A percentile compares a stretch with the other conserved stretches of the same genome.
Evolutionary conservation across 2,888 invertebrate genomes (phyloP).

Genomic region (Ditula angustiorana): DNA sequence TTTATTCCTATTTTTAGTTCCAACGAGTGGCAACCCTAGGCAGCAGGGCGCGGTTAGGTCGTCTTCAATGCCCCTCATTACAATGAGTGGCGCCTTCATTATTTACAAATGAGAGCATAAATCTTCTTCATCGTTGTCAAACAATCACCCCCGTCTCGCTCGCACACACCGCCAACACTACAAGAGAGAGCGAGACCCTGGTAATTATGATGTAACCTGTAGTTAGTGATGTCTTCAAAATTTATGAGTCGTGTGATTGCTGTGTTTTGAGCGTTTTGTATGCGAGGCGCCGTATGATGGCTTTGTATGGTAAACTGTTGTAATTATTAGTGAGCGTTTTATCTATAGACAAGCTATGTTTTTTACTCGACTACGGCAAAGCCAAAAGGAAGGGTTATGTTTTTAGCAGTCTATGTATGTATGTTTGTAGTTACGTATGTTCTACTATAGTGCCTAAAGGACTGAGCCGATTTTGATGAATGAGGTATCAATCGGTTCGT

Average conservation of each 20-base stretch:
- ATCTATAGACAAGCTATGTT: constrained; percentile 42
- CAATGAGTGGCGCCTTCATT: constrained; percentile 83
- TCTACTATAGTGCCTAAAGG: too few relatives aligned
- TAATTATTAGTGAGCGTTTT: constrained; percentile 24
- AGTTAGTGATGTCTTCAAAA: constrained; percentile 57
- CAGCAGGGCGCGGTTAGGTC: constrained; percentile 66
- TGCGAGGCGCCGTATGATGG: constrained; percentile 38
- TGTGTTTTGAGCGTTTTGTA: constrained; percentile 47
- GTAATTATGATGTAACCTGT: constrained; percentile 47
- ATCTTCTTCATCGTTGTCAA: constrained; percentile 66
- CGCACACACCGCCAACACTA: constrained; percentile 13
- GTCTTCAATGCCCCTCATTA: constrained; percentile 75
- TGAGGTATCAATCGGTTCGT: too few relatives aligned
- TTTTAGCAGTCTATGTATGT: too few relatives aligned
- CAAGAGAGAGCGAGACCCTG: constrained; percentile 41
- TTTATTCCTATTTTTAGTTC: not conserved
- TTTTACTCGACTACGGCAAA: too few relatives aligned
- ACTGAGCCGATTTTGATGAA: too few relatives aligned
- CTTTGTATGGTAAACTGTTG: constrained; percentile 36
- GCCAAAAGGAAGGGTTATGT: too few relatives aligned
- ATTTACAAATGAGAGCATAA: constrained; percentile 82
- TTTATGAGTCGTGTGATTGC: constrained; percentile 57
- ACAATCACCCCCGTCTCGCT: constrained; percentile 51
- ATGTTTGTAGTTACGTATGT: too few relatives aligned
- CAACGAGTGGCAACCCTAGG: constrained; percentile 59